These are phyloP conservation scores for Trichopoda pennipes DNA, from an alignment of 2,888 invertebrate species.

Conservation along the genomic window DNA sequence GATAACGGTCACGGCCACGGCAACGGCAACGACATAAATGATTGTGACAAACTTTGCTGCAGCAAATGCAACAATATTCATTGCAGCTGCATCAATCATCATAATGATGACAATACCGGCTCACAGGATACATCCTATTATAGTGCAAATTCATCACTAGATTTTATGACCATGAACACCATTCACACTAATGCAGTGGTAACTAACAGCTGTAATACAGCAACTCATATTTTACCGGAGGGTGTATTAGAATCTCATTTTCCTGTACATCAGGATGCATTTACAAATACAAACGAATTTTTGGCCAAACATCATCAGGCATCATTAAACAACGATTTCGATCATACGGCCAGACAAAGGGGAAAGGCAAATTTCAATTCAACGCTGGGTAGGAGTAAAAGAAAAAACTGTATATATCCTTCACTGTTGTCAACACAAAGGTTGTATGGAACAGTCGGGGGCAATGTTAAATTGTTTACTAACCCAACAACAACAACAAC, in stretches of 20 bases:
- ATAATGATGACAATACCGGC: conserved; percentile 70
- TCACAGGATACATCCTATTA: conserved; percentile 80
- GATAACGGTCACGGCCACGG: too few relatives aligned
- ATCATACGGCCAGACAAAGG: conserved; percentile 24
- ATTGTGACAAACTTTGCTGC: conserved; percentile 66
- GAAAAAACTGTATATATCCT: conserved; percentile 67
- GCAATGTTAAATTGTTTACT: conserved; percentile 51
- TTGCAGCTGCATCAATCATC: conserved; percentile 72
- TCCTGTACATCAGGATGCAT: conserved; percentile 74
- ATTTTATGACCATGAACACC: conserved; percentile 72
- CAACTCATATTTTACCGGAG: conserved; percentile 71
- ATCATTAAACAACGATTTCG: conserved; percentile 37
- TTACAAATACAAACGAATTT: conserved; percentile 58
- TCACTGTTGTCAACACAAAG: conserved; percentile 55
- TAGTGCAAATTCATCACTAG: conserved; percentile 79
- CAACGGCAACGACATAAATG: conserved; percentile 71
- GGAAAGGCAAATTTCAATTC: conserved; percentile 46
- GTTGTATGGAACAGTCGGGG: conserved; percentile 32
- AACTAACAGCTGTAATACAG: conserved; percentile 41
- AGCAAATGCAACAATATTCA: conserved; percentile 77
- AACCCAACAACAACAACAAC: neutral
- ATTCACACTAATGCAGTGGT: conserved; percentile 29
- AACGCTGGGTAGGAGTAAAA: conserved; percentile 49
- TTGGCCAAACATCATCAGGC: conserved; percentile 34
- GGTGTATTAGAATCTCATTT: conserved; percentile 81